Base-by-base conservation (phyloP, 2,797 vertebrate species). In the Lepilemur septentrionalis region DNA sequence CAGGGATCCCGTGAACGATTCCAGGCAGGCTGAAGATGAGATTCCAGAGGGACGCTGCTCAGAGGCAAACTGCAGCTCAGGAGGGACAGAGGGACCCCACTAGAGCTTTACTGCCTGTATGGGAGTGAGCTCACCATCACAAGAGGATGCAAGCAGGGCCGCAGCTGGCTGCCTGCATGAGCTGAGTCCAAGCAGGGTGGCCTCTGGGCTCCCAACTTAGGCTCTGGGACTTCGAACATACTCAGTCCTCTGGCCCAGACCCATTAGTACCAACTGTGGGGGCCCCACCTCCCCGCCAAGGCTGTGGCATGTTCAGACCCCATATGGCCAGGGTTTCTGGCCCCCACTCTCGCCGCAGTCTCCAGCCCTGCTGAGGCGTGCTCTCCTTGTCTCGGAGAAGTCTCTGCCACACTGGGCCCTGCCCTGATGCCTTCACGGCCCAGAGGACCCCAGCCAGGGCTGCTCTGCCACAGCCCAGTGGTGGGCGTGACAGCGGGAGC, bases 111-210 rank as follows among this genome's bases (percentile, higher is more conserved):
- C 55, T 1, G 55, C 43, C 55, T 7, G 10, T 13, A n/a, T 63
- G 79, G 67, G 69, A 63, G 79, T 63, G 79, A 92, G 79, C n/a
- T 50, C 89, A 14, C 43, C 32, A 0, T 22, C 89, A 12, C 6
- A 8, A 43, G 43, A 75, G 55, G 13, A 25, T 25, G 69, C 18
- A 17, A 73, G 79, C 35, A 25, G 69, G 5, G 65, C 65, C 2
- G 23, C 7, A 12, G 67, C 43, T 38, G n/a, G 61, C 30, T 41
- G 5, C 8, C n/a, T 23, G 8, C 20, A 0, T 4, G 4, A 52
- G 69, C 43, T 2, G n/a, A 63, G 43, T 41, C 69, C 52, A 7
- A 41, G 20, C 41, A 38, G 65, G 3, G 1, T 4, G 32, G 30
- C 41, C 80, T 52, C 84, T 17, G 52, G 0, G 28, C 52, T n/a